Base-by-base conservation (phyloP, 2,888 invertebrate species). In the Microplitis deprimator region DNA sequence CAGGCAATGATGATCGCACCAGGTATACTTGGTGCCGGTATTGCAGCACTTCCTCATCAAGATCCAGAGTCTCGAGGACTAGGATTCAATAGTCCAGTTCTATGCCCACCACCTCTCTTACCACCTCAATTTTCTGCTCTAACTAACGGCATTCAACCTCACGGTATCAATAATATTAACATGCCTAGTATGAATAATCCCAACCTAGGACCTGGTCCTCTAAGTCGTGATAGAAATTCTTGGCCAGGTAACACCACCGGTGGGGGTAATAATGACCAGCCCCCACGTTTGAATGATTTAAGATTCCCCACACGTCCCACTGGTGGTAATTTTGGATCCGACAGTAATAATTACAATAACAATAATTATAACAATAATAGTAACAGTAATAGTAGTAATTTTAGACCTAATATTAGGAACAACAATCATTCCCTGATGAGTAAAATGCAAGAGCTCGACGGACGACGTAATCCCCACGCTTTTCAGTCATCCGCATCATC, bases 381-480 rank as follows among this genome's bases (percentile, higher is more conserved):
- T 10, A 50, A 50, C 8, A 81, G 84, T 13, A 75, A 20, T 16
- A 61, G 71, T 8, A 74, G 75, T 79, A 62, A 64, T 64, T 80
- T 91, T 92, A 41, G 92, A 91, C 82, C 91, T 91, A 8, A 91
- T 90, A 80, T 91, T 91, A 16, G 91, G 92, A 78, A 78, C 6
- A 78, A 77, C 68, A 80, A 82, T 78, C 81, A 80, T 7, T 74
- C 79, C 8, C 62, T 81, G 1, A 78, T 83, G 68, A 83, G 71
- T 72, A 84, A 89, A 77, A 86, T 89, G 41, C 89, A 89, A 73
- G 89, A 89, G 69, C 77, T 89, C 13, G 92, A 92, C 61, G 92
- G 92, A 76, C 92, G 93, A 70, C 91, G 93, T 4, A 93, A 93
- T 83, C 92, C 93, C 0, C 92, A 92, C 80, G 92, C 93, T 1